Evolutionary conservation across 2,113 vertebrate genomes (phyloP), one percentile per base, ranked within the genome.

Genomic region (Dunckerocampus dactyliophorus): DNA sequence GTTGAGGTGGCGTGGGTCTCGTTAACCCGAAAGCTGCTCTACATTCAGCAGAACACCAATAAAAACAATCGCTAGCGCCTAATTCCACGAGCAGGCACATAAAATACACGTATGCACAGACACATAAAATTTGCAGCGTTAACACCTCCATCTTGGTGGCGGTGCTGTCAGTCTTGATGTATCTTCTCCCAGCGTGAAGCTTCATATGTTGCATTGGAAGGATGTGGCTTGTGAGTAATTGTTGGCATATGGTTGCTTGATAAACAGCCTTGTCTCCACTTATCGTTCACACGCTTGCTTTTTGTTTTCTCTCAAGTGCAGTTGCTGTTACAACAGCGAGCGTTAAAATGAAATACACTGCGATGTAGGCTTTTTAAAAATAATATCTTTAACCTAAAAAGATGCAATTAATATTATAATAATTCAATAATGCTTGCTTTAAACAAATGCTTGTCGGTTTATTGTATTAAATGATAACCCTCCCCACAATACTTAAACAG

Each of bases 1-100:
- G 46, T 31, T 52, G 48, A 9, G 47, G 47, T 12, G 19, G 24
- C 11, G 15, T 17, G 55, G 54, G 22, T 65, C 71, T 69, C 53
- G 46, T 66, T 65, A 79, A 75, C 59, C 24, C 58, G 47, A 51
- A 2, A 52, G 59, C 71, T 70, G 70, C 63, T 63, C 77, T 70
- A 65, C 67, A 52, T 69, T 74, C 59, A 56, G 43, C 20, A 12
- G 46, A 53, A 53, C 59, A 43, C 24, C 65, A 65, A 57, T 71
- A 63, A 82, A 74, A 65, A 60, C 63, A 63, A 63, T 15, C 22
- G 60, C 47, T 47, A 24, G 55, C n/a, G 52, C 46, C 39, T 70
- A 47, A 65, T 65, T 14, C 13, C 48, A 43, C 22, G 16, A 6
- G 37, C 15, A 17, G 13, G 14, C 45, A 39, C 24, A 22, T 22